phyloP scores from a whole-genome alignment of 2,888 invertebrate species.

The Tenodera sinensis region DNA sequence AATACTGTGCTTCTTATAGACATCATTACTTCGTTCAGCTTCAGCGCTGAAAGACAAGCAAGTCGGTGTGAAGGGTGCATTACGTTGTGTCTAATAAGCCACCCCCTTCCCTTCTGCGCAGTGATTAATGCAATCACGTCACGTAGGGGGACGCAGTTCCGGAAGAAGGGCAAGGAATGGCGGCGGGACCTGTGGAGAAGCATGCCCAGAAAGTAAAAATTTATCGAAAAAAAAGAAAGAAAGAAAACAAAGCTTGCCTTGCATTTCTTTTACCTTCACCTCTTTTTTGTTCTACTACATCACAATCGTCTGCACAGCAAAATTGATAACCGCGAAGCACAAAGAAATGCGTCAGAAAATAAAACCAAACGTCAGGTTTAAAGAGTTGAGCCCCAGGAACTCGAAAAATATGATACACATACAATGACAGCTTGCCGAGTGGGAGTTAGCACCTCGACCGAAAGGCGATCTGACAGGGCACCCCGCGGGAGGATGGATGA shows the following conservation, averaged over 20 bases:
- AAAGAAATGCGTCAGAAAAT: too few species aligned
- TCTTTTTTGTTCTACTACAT: neutral
- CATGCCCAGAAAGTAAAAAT: neutral
- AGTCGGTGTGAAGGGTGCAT: neutral
- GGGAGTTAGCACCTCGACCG: too few species aligned
- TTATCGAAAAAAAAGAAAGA: neutral
- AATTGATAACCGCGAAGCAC: too few species aligned
- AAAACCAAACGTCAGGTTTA: too few species aligned
- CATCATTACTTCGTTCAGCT: constrained; percentile 1
- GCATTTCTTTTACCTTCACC: neutral
- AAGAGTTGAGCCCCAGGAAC: too few species aligned
- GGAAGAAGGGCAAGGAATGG: constrained; percentile 8
- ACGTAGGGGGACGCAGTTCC: constrained; percentile 21
- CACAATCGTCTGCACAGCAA: too few species aligned
- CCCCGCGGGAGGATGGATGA: too few species aligned
- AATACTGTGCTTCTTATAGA: neutral
- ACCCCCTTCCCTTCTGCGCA: neutral
- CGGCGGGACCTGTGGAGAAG: neutral
- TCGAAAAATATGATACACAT: too few species aligned
- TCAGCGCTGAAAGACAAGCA: constrained; percentile 5
- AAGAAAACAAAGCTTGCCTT: neutral
- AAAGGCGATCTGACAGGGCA: too few species aligned
- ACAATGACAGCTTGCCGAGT: too few species aligned
- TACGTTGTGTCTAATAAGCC: constrained; percentile 21
- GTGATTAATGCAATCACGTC: constrained; percentile 6